Conservation (phyloP, 1,140 invertebrate species). For the Teleogryllus occipitalis region DNA sequence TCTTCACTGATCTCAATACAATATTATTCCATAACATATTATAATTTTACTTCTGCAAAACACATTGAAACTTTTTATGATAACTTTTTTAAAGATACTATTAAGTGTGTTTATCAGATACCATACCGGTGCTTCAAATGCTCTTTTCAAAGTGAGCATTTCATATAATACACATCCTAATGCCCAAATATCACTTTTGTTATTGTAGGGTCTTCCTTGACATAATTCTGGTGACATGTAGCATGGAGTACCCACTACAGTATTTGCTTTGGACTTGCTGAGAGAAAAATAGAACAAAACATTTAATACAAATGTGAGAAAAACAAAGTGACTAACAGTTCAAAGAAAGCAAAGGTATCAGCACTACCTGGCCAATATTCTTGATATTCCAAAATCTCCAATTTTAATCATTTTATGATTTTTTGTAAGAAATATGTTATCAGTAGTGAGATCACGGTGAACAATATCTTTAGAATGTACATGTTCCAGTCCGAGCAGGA, state of each 20-base stretch:
- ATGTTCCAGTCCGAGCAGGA: conserved; percentile 61
- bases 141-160: conserved; percentile 48
- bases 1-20: too few relatives aligned
- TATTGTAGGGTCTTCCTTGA: conserved; percentile 60
- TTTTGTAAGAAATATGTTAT: conserved; percentile 60
- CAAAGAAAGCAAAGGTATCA: not conserved
- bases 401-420: conserved; percentile 56
- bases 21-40: too few relatives aligned
- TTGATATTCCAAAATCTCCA: conserved; percentile 72
- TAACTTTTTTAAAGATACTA: too few relatives aligned
- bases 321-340: not conserved
- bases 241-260: conserved; percentile 72
- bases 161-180: conserved; percentile 79
- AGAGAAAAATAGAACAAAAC: conserved; percentile 9
- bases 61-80: too few relatives aligned
- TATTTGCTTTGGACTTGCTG: conserved; percentile 46
- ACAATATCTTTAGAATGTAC: conserved; percentile 62
- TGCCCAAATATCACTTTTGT: conserved; percentile 78
- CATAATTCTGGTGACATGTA: conserved; percentile 83
- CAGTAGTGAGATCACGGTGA: conserved; percentile 66
- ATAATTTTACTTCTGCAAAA: too few relatives aligned
- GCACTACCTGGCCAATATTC: conserved; percentile 40
- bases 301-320: not conserved
- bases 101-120: too few relatives aligned
- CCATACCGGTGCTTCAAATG: conserved; percentile 50